Conservation (phyloP, 2,888 invertebrate species). For the Aplocera efformata region DNA sequence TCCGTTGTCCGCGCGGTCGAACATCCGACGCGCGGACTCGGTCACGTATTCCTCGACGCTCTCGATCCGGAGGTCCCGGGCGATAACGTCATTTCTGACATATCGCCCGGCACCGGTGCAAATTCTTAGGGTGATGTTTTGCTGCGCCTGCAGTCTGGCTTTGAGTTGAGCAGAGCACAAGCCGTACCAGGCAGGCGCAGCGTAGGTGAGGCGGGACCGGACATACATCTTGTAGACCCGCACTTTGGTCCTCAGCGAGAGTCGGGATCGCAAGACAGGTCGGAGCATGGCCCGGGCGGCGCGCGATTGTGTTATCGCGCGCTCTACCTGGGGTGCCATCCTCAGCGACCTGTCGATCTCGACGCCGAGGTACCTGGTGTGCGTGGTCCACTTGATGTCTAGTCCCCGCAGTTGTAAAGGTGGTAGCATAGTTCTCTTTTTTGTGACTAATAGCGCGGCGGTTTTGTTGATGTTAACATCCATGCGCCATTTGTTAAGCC, state of each 20-base stretch:
- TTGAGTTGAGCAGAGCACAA: no score
- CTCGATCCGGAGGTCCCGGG: slow-evolving; percentile 6
- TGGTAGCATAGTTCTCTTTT: neutral
- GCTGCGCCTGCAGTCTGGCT: no score
- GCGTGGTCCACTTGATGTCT: neutral
- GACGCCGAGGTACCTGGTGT: slow-evolving; percentile 24
- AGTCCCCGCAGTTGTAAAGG: neutral
- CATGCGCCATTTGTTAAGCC: slow-evolving; percentile 19
- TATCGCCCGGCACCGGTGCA: slow-evolving; percentile 4
- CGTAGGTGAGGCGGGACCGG: no score
- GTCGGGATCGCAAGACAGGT: slow-evolving; percentile 18
- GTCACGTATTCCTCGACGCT: slow-evolving; percentile 4
- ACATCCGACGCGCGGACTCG: neutral
- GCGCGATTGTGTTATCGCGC: slow-evolving; percentile 7
- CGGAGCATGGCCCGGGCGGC: slow-evolving; percentile 10
- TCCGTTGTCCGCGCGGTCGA: neutral
- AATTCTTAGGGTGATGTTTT: no score
- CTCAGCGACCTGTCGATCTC: slow-evolving; percentile 19
- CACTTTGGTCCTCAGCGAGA: slow-evolving; percentile 24
- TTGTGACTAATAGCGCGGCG: neutral
- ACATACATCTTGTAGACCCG: no score
- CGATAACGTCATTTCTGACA: slow-evolving; percentile 6
- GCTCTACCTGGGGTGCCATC: slow-evolving; percentile 15
- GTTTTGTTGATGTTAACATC: slow-evolving; percentile 27
- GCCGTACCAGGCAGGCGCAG: no score